phyloP scores from a whole-genome alignment of 2,888 invertebrate genomes.

The Ametastegia equiseti region DNA sequence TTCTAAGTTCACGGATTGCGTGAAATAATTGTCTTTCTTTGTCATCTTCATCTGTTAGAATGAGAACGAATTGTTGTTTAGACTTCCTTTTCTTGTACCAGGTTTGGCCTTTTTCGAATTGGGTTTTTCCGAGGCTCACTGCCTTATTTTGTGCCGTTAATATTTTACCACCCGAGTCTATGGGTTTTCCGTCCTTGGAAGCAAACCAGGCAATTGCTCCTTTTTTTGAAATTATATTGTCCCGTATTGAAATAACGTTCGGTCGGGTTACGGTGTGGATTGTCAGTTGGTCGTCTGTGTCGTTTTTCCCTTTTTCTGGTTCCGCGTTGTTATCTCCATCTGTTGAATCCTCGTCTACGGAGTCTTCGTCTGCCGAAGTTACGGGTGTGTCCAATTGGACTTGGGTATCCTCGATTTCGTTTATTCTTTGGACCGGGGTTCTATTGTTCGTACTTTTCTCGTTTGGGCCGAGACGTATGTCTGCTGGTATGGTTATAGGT shows the following conservation, averaged over 20 bases:
- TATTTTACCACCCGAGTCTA: not conserved
- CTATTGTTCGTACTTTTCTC: too few relatives aligned
- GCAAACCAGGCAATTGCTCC: not conserved
- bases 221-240: conserved; percentile 1
- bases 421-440: too few relatives aligned
- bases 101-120: too few relatives aligned
- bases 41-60: not conserved
- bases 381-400: not conserved
- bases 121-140: not conserved
- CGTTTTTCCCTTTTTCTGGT: not conserved
- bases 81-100: not conserved
- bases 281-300: not conserved
- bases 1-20: not conserved
- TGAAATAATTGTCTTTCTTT: not conserved
- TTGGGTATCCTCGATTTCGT: too few relatives aligned
- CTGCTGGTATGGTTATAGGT: not conserved
- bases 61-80: not conserved
- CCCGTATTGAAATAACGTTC: not conserved
- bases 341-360: not conserved
- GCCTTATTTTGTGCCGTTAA: not conserved
- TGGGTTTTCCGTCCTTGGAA: not conserved
- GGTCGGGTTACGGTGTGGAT: not conserved
- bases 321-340: not conserved
- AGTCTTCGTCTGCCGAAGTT: not conserved
- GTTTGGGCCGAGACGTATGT: not conserved